These are phyloP conservation scores for Deroplatys truncata DNA, from an alignment of 2,888 invertebrate species.

Conservation along the genomic window DNA sequence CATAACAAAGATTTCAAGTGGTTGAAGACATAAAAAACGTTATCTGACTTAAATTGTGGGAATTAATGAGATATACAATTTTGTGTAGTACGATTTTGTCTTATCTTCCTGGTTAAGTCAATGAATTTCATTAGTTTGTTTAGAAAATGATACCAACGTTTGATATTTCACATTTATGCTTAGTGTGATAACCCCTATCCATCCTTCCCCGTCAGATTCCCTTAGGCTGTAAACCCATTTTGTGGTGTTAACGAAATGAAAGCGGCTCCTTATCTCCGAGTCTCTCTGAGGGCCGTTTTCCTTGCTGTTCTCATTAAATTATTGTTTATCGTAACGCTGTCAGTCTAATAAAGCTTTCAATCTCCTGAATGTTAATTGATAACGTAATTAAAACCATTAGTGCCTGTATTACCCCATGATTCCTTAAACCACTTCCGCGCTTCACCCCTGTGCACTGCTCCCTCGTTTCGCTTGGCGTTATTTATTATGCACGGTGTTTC, in stretches of 20 bases:
- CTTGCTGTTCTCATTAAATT: neutral
- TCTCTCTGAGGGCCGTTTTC: neutral
- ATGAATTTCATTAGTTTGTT: too few species aligned
- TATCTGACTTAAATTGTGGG: too few species aligned
- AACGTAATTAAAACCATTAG: neutral
- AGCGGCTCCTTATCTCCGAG: neutral
- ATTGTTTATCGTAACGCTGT: neutral
- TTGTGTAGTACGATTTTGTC: too few species aligned
- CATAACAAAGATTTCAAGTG: too few species aligned
- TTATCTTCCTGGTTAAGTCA: too few species aligned
- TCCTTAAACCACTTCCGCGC: neutral
- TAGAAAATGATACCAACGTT: too few species aligned
- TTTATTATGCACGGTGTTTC: neutral
- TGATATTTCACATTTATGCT: too few species aligned
- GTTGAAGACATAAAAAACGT: too few species aligned
- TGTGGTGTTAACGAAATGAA: neutral
- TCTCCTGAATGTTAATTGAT: neutral
- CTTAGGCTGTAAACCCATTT: too few species aligned
- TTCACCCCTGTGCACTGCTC: neutral
- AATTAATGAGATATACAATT: too few species aligned
- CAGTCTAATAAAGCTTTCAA: neutral
- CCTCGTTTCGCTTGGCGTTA: neutral
- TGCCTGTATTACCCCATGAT: neutral
- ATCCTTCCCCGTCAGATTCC: too few species aligned
- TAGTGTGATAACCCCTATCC: too few species aligned